Evolutionary conservation across 2,888 invertebrate genomes (phyloP), one percentile per base, ranked within the genome.

Genomic region (Erpobdella octoculata): DNA sequence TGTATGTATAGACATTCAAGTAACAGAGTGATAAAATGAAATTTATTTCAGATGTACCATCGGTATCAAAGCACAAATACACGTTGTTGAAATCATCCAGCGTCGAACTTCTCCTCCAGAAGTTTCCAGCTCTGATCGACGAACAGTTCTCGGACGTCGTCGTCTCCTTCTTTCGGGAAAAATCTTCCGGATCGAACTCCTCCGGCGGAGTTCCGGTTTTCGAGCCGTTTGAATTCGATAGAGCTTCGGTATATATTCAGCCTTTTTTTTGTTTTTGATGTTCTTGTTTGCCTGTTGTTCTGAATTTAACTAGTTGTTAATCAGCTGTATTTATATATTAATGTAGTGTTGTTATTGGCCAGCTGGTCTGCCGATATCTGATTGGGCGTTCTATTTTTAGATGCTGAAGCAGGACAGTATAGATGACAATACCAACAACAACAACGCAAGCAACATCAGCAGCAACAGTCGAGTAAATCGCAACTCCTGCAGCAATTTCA

Each of bases 61-160:
- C 72, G 6, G 71, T 75, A n/a, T 31, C 31, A 68, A 69, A 37
- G 38, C 61, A 66, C 33, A 25, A 58, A 35, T 73, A 77, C 37
- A 72, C 70, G 31, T 73, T 82, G 38, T 74, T 76, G 73, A 80
- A 78, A 66, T 80, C 83, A 36, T 83, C 83, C 76, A 80, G 84
- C n/a, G 77, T 85, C 31, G 81, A 83, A 67, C 79, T 82, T 71
- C 80, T 85, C 33, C 76, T 85, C 71, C 80, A 80, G 73, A 85
- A 86, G 78, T 79, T 88, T 38, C 85, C 87, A 73, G 83, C 81
- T 75, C 82, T 87, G 36, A 81, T 88, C 36, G 75, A 75, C 21
- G 76, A 75, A 58, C 69, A 80, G 15, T 75, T 78, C 59, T 73
- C 76, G n/a, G 81, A 81, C 48, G 67, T 70, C 31, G 41, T 28